phyloP scores from a whole-genome alignment of 1,140 invertebrate genomes.

The Atopsyche davidsoni region DNA sequence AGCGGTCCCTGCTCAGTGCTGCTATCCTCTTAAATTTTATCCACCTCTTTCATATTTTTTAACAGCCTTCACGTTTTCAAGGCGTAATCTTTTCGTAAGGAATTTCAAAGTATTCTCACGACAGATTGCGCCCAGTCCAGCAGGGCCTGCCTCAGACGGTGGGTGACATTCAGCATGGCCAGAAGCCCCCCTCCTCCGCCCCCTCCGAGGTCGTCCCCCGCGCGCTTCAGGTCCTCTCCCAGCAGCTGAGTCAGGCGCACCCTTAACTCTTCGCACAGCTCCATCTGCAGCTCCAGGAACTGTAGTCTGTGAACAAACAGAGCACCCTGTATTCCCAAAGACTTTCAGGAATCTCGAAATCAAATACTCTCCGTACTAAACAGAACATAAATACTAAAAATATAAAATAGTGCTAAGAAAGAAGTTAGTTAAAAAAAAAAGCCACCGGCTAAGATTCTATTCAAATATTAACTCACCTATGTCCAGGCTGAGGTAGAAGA shows the following conservation, averaged over 20 bases:
- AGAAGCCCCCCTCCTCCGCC: slow-evolving; percentile 35
- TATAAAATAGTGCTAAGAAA: neutral
- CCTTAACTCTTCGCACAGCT: slow-evolving; percentile 84
- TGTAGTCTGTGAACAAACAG: slow-evolving; percentile 54
- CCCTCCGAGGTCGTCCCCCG: slow-evolving; percentile 27
- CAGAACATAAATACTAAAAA: slow-evolving; percentile 2
- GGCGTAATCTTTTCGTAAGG: too few species aligned
- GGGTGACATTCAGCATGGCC: slow-evolving; percentile 75
- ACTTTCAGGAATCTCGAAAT: too few species aligned
- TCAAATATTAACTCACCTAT: slow-evolving; percentile 51
- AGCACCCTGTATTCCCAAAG: slow-evolving; percentile 6
- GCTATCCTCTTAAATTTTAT: too few species aligned
- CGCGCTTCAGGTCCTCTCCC: slow-evolving; percentile 34
- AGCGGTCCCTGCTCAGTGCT: too few species aligned
- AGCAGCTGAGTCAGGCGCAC: slow-evolving; percentile 67
- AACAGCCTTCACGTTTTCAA: too few species aligned
- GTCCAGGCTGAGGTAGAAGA: slow-evolving; percentile 74
- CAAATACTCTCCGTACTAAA: too few species aligned
- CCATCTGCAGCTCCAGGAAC: slow-evolving; percentile 82
- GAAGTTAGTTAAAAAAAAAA: too few species aligned
- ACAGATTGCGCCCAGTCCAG: slow-evolving; percentile 82
- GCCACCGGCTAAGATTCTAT: neutral
- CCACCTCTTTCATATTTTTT: too few species aligned
- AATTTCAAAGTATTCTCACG: slow-evolving; percentile 47
- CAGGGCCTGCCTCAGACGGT: slow-evolving; percentile 72